A percentile compares a stretch with the other conserved stretches of the same genome.
Evolutionary conservation across 2,888 invertebrate species (phyloP).

Genomic region (Malthinus seriepunctatus): DNA sequence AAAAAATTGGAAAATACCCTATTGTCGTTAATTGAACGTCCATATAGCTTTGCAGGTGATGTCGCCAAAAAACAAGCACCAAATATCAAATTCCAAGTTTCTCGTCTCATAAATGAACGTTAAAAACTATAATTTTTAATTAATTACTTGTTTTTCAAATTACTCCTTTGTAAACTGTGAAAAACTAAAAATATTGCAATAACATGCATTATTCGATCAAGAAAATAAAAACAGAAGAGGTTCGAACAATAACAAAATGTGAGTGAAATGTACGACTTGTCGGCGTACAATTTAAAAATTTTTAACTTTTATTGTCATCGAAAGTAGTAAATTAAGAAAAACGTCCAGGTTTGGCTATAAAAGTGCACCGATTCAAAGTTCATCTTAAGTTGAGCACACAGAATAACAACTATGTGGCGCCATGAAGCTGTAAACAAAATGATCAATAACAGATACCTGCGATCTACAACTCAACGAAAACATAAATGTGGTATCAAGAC

Average conservation of each 20-base stretch:
- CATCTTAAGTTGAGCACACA: slow-evolving; percentile 22
- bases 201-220: no score
- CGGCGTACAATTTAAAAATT: not conserved
- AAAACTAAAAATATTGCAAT: not conserved
- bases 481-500: slow-evolving; percentile 28
- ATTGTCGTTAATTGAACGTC: no score
- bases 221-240: no score
- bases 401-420: slow-evolving; percentile 40
- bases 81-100: no score
- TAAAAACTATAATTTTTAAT: no score
- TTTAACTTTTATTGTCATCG: slow-evolving; percentile 10
- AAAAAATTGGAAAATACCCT: no score
- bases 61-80: no score
- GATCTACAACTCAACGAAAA: slow-evolving; percentile 45
- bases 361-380: slow-evolving; percentile 24
- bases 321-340: slow-evolving; percentile 15
- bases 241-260: not conserved
- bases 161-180: slow-evolving; percentile 10
- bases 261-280: no score
- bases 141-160: no score
- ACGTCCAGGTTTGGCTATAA: slow-evolving; percentile 22
- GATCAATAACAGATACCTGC: slow-evolving; percentile 48
- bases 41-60: no score
- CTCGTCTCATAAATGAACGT: no score
- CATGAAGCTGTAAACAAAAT: slow-evolving; percentile 44